phyloP scores from a whole-genome alignment of 2,888 invertebrate genomes.

The Serripes groenlandicus region DNA sequence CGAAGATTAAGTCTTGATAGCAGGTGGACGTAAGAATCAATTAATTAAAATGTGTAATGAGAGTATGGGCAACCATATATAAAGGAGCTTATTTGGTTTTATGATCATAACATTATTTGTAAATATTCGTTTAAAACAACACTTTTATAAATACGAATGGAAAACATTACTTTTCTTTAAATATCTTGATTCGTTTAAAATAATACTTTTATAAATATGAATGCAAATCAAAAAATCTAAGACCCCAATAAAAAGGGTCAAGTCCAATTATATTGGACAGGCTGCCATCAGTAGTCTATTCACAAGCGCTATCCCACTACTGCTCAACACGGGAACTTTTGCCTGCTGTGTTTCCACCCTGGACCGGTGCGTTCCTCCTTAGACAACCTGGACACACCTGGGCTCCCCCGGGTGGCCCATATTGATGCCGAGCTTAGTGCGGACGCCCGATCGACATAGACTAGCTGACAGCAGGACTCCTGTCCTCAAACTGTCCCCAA shows the following conservation, averaged over 20 bases:
- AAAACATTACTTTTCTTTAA: too few species aligned
- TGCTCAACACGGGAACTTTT: slow-evolving; percentile 21
- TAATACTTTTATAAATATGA: too few species aligned
- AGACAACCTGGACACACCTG: slow-evolving; percentile 16
- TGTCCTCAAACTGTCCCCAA: slow-evolving; percentile 77
- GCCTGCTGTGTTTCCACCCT: slow-evolving; percentile 24
- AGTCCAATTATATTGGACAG: slow-evolving; percentile 14
- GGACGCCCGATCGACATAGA: slow-evolving; percentile 24
- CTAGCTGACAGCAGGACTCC: slow-evolving; percentile 8
- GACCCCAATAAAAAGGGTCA: slow-evolving; percentile 13
- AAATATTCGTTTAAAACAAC: too few species aligned
- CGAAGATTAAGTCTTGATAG: too few species aligned
- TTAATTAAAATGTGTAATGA: too few species aligned
- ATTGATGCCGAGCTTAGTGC: slow-evolving; percentile 24
- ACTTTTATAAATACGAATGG: too few species aligned
- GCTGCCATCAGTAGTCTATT: slow-evolving; percentile 15
- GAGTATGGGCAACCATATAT: too few species aligned
- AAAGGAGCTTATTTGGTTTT: too few species aligned
- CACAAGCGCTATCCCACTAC: slow-evolving; percentile 24
- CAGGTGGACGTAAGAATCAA: too few species aligned
- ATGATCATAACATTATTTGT: too few species aligned
- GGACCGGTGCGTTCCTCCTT: slow-evolving; percentile 22
- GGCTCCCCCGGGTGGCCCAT: slow-evolving; percentile 18
- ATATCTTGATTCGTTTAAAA: too few species aligned
- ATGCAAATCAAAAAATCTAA: too few species aligned